Base-by-base conservation (phyloP, 2,113 vertebrate genomes). In the Acrocephalus arundinaceus region DNA sequence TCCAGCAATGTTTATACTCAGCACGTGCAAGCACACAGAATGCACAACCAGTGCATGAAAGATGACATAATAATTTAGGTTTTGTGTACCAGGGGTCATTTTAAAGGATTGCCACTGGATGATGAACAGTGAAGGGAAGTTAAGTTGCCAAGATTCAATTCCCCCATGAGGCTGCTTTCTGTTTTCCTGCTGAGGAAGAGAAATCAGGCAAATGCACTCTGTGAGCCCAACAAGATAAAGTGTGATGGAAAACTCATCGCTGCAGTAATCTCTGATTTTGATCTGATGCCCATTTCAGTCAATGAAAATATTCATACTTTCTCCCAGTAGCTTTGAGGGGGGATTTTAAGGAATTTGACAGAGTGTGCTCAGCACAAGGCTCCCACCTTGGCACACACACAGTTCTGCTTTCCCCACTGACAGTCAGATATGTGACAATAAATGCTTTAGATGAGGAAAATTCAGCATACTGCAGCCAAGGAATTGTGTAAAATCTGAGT, bases 241-340 rank as follows among this genome's bases (percentile, higher is more conserved):
- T 8, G 30, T 84, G 92, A 88, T 76, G 43, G 85, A 81, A 91
- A 96, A 74, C 20, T 76, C 71, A 23, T 13, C 2, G 0, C 15
- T 79, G 78, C 87, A 91, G 61, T 49, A 85, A 92, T 92, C 87
- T 51, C 79, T 84, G 72, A n/a, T 76, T 91, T 54, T 90, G 67
- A 88, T 88, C 68, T 90, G 92, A 7, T 22, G 48, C 35, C 48
- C 43, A n/a, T 63, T 75, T 70, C 79, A 90, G 75, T 74, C 82
- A 71, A 43, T 55, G 71, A 59, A 94, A 95, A 96, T 73, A 90
- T 52, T 88, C 85, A 61, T 15, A 11, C 15, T 52, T 35, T 27
- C 55, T 74, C 57, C 35, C 75, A 43, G 84, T 5, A 77, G 39
- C 67, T 94, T 45, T 68, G 89, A 87, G 59, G 2, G 18, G 51